Conservation (phyloP, 2,888 invertebrate species). For the Coenonympha arcania region DNA sequence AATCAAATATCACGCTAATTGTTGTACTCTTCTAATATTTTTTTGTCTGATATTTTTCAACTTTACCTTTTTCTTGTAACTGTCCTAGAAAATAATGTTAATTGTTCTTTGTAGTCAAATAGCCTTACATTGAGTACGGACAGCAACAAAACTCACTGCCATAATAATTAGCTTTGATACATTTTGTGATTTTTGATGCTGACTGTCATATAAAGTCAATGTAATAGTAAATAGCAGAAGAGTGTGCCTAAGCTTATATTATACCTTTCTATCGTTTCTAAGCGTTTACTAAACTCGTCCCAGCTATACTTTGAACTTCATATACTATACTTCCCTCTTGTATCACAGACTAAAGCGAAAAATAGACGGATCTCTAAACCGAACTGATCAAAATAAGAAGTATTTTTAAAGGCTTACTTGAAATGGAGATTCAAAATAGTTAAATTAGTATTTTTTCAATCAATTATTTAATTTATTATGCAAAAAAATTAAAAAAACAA, state of each 20-base stretch:
- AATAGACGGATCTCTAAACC: not conserved
- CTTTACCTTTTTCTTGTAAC: not conserved
- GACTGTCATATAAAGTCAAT: not conserved
- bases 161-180: not conserved
- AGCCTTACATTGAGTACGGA: not conserved
- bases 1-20: not conserved
- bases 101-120: not conserved
- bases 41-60: not conserved
- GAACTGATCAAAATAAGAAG: not conserved
- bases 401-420: not conserved
- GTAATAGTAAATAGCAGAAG: not conserved
- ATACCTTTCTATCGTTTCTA: not conserved
- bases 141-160: not conserved
- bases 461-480: too few relatives aligned
- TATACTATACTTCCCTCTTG: constrained; percentile 3
- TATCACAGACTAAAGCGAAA: constrained; percentile 1
- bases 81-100: not conserved
- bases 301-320: not conserved
- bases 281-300: constrained; percentile 3
- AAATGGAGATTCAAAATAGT: not conserved
- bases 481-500: too few relatives aligned
- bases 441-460: too few relatives aligned
- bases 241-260: constrained; percentile 2
- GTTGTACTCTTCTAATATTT: not conserved
- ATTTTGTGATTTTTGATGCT: not conserved